phyloP scores from a whole-genome alignment of 2,797 vertebrate species.

The Danio jaintianensis region DNA sequence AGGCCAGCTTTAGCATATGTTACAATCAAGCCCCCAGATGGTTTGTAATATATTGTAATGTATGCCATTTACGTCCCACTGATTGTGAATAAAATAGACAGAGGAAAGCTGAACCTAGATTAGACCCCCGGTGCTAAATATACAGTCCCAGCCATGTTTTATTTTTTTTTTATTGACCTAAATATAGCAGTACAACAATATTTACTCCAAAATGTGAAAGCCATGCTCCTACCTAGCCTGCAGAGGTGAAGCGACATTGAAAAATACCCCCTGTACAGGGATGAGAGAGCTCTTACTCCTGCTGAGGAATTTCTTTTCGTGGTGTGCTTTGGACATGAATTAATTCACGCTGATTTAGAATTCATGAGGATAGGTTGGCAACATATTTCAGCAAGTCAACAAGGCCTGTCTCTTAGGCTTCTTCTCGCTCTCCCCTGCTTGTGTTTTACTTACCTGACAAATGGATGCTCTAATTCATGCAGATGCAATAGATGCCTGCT shows the following conservation, averaged over 20 bases:
- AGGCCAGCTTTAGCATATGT: constrained; percentile 32
- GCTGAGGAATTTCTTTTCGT: constrained; percentile 56
- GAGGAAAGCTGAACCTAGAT: constrained; percentile 26
- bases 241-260: constrained; percentile 22
- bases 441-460: constrained; percentile 54
- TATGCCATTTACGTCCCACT: constrained; percentile 34
- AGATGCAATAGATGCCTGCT: constrained; percentile 46
- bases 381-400: constrained; percentile 64
- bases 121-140: constrained; percentile 12
- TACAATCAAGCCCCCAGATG: constrained; percentile 31
- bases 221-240: not conserved
- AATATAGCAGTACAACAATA: constrained; percentile 35
- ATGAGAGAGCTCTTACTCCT: constrained; percentile 29
- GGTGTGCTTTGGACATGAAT: constrained; percentile 62
- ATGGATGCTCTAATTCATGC: constrained; percentile 43
- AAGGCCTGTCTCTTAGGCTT: constrained; percentile 18
- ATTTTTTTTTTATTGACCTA: not conserved
- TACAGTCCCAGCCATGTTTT: not conserved
- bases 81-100: constrained; percentile 33
- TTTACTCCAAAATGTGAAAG: constrained; percentile 18
- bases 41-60: constrained; percentile 43
- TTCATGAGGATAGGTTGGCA: constrained; percentile 65
- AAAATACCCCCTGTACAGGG: constrained; percentile 24
- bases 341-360: constrained; percentile 68
- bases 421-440: constrained; percentile 3